A percentile compares a stretch with the other conserved stretches of the same genome.
These are phyloP conservation scores for Psittacula echo DNA, from an alignment of 2,797 vertebrate genomes.

Conservation along the genomic window DNA sequence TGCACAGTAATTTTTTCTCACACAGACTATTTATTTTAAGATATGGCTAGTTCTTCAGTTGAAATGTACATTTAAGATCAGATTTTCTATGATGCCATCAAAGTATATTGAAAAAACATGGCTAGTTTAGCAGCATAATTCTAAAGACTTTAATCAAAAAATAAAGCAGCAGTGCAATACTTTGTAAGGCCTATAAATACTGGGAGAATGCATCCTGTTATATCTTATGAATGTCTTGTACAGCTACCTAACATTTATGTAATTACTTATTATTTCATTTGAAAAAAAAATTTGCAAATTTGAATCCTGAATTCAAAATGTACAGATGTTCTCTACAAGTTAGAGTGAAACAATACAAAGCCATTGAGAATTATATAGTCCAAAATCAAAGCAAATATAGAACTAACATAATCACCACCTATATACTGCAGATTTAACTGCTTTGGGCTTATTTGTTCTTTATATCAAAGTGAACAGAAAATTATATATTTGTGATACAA, in stretches of 20 bases:
- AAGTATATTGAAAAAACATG: neutral
- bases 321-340: neutral
- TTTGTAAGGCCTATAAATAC: neutral
- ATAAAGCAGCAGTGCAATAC: neutral
- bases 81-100: neutral
- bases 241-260: neutral
- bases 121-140: neutral
- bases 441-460: neutral
- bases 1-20: neutral
- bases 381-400: neutral
- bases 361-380: accelerated
- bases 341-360: neutral
- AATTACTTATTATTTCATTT: neutral
- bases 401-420: neutral
- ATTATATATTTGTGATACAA: neutral
- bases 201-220: neutral
- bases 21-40: neutral
- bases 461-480: neutral
- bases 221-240: neutral
- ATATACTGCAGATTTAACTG: neutral
- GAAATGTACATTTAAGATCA: neutral
- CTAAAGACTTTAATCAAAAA: neutral
- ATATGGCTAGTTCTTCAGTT: neutral
- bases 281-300: neutral
- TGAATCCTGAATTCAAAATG: neutral